Base-by-base conservation (phyloP, 2,888 invertebrate genomes). In the Camponotus fellah region DNA sequence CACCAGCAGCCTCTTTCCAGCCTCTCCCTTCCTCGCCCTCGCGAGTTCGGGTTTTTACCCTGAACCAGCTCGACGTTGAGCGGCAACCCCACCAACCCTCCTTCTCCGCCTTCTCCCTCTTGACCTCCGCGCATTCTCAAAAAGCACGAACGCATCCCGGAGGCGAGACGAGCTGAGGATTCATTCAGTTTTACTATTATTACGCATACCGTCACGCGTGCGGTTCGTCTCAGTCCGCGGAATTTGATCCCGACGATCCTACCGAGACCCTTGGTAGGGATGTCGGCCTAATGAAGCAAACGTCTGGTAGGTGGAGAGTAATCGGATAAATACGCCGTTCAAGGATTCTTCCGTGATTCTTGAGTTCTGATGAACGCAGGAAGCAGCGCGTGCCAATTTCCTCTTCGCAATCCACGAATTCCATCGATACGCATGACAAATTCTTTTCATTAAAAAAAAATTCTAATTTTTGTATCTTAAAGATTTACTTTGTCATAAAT, bases 151-250 rank as follows among this genome's bases (percentile, higher is more conserved):
- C 79, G 81, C 74, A 76, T 58, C 53, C 37, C 69, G 75, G 68
- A 77, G 85, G 40, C 83, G 81, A 82, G 71, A 10, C 76, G 83
- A 85, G 86, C 85, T 83, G 88, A n/a, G 49, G 91, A 89, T 92
- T 91, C 93, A 93, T 94, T 93, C 91, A 91, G 88, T 94, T 93
- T 94, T 93, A 94, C 93, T 93, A 94, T 94, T 94, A 94, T 94
- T 93, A 92, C 92, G 89, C 92, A 93, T 92, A 91, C 93, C 92
- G 91, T 93, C 92, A 92, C 92, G 93, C 90, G 88, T 87, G 88
- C 76, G 56, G 83, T 89, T 89, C 90, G 86, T 91, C 90, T 89
- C 84, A 76, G 71, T 77, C 87, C 76, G 34, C 74, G 85, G 89
- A 89, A 89, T 86, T 85, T 79, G 21, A 69, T 56, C 83, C 71